Evolutionary conservation across 2,797 vertebrate genomes (phyloP).

Genomic region (Dicrostonyx torquatus): DNA sequence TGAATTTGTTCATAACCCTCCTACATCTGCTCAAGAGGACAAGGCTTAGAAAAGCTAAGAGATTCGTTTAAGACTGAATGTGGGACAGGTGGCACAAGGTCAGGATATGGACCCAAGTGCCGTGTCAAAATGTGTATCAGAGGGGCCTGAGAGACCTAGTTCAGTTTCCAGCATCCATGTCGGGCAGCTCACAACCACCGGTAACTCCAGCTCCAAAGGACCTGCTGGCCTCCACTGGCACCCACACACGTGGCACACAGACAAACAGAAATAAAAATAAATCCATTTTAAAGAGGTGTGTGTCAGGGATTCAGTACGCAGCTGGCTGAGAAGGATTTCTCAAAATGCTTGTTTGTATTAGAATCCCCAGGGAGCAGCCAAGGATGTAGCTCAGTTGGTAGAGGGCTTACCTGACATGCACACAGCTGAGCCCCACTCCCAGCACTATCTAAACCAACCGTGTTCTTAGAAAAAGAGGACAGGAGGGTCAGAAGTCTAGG

Average conservation of each 20-base stretch:
- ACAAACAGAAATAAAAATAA: not conserved
- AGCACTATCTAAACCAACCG: not conserved
- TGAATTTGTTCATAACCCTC: not conserved
- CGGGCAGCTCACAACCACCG: not conserved
- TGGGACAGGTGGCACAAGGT: too few relatives aligned
- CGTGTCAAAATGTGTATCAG: rapidly evolving
- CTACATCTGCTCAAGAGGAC: not conserved
- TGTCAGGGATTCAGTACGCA: not conserved
- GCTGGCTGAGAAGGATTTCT: not conserved
- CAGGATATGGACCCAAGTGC: too few relatives aligned
- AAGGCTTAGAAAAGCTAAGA: not conserved
- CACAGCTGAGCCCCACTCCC: not conserved
- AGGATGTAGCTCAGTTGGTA: not conserved
- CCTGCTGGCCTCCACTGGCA: not conserved
- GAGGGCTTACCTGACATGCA: not conserved
- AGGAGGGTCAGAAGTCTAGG: not conserved
- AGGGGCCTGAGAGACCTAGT: not conserved
- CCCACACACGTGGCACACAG: not conserved
- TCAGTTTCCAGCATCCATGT: not conserved
- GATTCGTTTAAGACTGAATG: not conserved
- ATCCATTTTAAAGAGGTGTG: not conserved
- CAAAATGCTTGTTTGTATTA: not conserved
- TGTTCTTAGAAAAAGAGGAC: not conserved
- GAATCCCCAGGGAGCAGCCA: not conserved
- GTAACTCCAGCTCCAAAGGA: not conserved